These are phyloP conservation scores for Lithophane semibrunnea DNA, from an alignment of 2,888 invertebrate species.

Conservation along the genomic window DNA sequence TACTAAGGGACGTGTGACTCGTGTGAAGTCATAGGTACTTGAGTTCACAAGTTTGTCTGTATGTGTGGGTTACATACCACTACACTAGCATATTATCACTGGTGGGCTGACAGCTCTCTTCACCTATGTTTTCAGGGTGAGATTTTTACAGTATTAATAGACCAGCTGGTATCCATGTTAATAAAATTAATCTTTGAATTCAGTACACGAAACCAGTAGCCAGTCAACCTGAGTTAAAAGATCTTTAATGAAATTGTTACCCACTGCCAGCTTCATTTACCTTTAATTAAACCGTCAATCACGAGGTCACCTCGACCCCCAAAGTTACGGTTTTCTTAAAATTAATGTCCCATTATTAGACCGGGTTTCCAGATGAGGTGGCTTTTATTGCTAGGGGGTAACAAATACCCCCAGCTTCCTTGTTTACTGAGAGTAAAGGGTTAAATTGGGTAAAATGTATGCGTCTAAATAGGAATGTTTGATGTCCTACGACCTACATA, in stretches of 20 bases:
- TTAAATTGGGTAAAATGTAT: slow-evolving; percentile 33
- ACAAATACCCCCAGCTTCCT: slow-evolving; percentile 55
- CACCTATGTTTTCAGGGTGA: too few relatives aligned
- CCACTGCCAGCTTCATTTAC: slow-evolving; percentile 5
- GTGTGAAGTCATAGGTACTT: too few relatives aligned
- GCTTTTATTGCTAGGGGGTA: slow-evolving; percentile 56
- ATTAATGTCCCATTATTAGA: slow-evolving; percentile 65
- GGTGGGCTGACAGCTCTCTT: too few relatives aligned
- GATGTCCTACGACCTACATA: neutral
- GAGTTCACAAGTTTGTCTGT: too few relatives aligned
- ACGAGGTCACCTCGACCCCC: slow-evolving; percentile 19
- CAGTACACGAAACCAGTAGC: too few relatives aligned
- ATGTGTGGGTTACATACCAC: too few relatives aligned
- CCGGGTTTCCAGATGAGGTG: slow-evolving; percentile 50
- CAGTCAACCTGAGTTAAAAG: neutral
- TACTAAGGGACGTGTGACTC: too few relatives aligned
- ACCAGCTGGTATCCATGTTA: too few relatives aligned
- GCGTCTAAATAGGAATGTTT: slow-evolving; percentile 29
- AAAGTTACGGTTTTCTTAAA: slow-evolving; percentile 60
- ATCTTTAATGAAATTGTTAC: slow-evolving; percentile 6
- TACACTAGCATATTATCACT: too few relatives aligned
- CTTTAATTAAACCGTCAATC: slow-evolving; percentile 69
- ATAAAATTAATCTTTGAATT: neutral
- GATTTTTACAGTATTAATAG: too few relatives aligned
- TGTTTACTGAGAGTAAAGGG: slow-evolving; percentile 53